Conservation (phyloP, 30 jellyfish, hydroid and myxozoan species). For the Catostylus mosaicus region DNA sequence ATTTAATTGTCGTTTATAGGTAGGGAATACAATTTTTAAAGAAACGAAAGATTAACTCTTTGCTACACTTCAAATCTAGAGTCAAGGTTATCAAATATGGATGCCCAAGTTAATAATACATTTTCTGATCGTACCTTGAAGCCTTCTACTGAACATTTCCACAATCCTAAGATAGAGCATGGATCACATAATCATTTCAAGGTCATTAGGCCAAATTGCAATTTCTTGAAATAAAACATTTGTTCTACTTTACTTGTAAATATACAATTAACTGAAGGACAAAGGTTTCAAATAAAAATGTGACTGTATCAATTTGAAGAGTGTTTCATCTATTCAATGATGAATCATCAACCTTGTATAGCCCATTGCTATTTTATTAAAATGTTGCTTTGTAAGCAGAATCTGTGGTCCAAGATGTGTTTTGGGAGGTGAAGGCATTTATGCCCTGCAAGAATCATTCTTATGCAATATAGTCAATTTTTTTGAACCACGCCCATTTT, state of each 20-base stretch:
- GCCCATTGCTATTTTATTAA: too few species aligned
- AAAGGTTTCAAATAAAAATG: neutral
- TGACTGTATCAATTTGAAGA: neutral
- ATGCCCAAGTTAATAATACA: neutral
- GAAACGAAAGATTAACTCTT: neutral
- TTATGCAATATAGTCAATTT: too few species aligned
- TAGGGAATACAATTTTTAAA: neutral
- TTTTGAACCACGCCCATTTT: too few species aligned
- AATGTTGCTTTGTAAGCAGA: too few species aligned
- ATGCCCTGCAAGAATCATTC: too few species aligned
- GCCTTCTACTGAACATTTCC: constrained; percentile 93
- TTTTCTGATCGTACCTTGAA: constrained; percentile 74
- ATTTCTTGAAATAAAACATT: neutral
- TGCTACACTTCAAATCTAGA: neutral
- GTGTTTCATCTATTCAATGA: too few species aligned
- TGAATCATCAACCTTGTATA: neutral
- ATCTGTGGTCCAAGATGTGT: too few species aligned
- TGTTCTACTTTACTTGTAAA: neutral
- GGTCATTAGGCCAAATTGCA: neutral
- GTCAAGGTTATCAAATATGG: neutral
- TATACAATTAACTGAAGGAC: neutral
- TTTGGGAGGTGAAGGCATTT: too few species aligned
- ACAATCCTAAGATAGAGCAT: constrained; percentile 72
- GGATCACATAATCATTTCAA: neutral
- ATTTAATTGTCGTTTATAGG: neutral